Base-by-base conservation (phyloP, 1,140 invertebrate species). In the Sarcophaga bullata region DNA sequence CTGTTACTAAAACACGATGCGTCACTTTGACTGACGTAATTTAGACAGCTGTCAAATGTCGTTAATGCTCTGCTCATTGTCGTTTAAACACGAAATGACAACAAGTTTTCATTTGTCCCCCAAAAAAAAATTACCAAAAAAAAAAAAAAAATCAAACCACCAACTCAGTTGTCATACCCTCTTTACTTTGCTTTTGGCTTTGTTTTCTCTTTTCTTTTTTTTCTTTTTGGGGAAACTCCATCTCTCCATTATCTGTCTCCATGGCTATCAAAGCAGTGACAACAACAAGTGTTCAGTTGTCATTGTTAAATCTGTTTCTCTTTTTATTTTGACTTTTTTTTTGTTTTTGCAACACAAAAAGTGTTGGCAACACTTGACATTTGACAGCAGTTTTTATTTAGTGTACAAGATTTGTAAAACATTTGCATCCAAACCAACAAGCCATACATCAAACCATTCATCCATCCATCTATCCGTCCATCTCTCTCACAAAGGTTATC, bases 1-100 rank as follows among this genome's bases (percentile, higher is more conserved):
- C 89, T 90, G 89, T 85, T 90, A 89, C 87, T 85, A 88, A 88
- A 90, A 90, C 87, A 89, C 89, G 87, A 90, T 90, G 89, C 89
- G 89, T 90, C 89, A 90, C 88, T 90, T 90, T 90, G 89, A 90
- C 89, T 89, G 89, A 90, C 89, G 88, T 88, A 90, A 87, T 86
- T 82, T 84, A 89, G 89, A 90, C 89, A 90, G 88, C 89, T 90
- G 89, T 90, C 89, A 85, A 82, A 84, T 89, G 88, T 87, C 86
- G 83, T 82, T 75, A 83, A 72, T 80, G 83, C 82, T 83, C 80
- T 73, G 46, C 72, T 47, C 73, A 58, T 82, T 82, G 84, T 37
- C 84, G 84, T 68, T 19, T 48, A 11, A 25, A 9, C 81, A 48
- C 13, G 17, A 46, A 78, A 8, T 19, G 11, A 17, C 75, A 2